These are phyloP conservation scores for Drosophila hamatofila DNA, from an alignment of 2,888 invertebrate species.

Conservation along the genomic window DNA sequence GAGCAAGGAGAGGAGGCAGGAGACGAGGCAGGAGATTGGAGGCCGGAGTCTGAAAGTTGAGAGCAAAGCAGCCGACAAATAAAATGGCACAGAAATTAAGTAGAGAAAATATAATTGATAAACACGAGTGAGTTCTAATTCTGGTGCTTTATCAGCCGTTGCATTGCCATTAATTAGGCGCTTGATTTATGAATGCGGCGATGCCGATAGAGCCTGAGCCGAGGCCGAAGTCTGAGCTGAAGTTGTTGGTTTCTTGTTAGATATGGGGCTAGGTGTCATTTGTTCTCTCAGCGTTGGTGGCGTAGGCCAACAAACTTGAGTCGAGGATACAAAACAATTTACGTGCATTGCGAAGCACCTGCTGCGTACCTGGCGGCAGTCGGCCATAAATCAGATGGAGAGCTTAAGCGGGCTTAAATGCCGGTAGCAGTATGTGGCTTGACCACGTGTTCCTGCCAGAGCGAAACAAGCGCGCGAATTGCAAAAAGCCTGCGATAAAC, in stretches of 20 bases:
- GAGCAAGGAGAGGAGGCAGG: too few relatives aligned
- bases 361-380: conserved; percentile 24
- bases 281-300: conserved; percentile 35
- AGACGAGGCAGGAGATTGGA: neutral
- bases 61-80: conserved; percentile 45
- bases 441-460: conserved; percentile 37
- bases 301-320: conserved; percentile 34
- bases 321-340: neutral
- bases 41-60: neutral
- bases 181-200: conserved; percentile 79
- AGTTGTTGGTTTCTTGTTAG: neutral
- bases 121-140: conserved; percentile 72
- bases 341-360: conserved; percentile 43
- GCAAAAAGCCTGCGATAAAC: conserved; percentile 56
- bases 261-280: conserved; percentile 23
- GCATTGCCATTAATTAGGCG: conserved; percentile 80
- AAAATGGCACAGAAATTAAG: conserved; percentile 67
- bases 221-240: neutral
- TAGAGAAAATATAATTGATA: conserved; percentile 75
- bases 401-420: conserved; percentile 70
- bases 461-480: conserved; percentile 67
- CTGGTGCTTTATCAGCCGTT: conserved; percentile 60
- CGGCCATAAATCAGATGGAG: conserved; percentile 64
- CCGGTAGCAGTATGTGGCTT: conserved; percentile 58
- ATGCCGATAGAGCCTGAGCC: conserved; percentile 29